These are phyloP conservation scores for Drosophila tristis DNA, from an alignment of 1,140 invertebrate genomes.

Conservation along the genomic window DNA sequence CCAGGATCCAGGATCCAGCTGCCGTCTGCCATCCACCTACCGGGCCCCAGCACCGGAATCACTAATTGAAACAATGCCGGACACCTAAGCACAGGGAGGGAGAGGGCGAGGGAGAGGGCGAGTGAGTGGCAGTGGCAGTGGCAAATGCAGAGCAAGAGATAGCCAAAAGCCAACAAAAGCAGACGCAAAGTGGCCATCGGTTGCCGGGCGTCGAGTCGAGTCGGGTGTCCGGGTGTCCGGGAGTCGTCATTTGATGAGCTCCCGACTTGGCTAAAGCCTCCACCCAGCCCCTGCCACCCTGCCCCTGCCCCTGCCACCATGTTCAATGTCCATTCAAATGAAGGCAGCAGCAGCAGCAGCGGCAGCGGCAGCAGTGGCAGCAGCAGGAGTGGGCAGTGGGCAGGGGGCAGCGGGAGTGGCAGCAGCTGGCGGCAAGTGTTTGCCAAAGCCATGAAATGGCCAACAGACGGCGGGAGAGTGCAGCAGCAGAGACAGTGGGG, in stretches of 20 bases:
- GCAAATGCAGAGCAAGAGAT: slow-evolving; percentile 1
- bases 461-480: slow-evolving; percentile 27
- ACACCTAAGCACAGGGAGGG: slow-evolving; percentile 49
- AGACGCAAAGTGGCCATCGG: slow-evolving; percentile 59
- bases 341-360: slow-evolving; percentile 39
- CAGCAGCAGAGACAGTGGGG: not conserved
- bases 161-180: slow-evolving; percentile 49
- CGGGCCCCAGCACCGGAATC: not conserved
- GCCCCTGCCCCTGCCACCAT: not conserved
- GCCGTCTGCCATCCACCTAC: not conserved
- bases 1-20: slow-evolving; percentile 1
- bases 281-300: not conserved
- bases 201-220: slow-evolving; percentile 1
- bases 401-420: not conserved
- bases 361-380: too few species aligned
- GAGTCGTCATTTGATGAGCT: slow-evolving; percentile 67
- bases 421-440: slow-evolving; percentile 70
- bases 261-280: slow-evolving; percentile 18
- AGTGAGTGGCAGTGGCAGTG: not conserved
- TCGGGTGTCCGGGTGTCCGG: not conserved
- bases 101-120: not conserved
- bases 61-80: slow-evolving; percentile 77
- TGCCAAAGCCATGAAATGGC: slow-evolving; percentile 70
- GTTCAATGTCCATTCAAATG: slow-evolving; percentile 45
- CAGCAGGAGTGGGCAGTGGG: too few species aligned